Percentiles rank a stretch among this genome's conserved stretches.
These are phyloP conservation scores for Heterodera filipjevi DNA, from an alignment of 2,888 invertebrate genomes.

Conservation along the genomic window DNA sequence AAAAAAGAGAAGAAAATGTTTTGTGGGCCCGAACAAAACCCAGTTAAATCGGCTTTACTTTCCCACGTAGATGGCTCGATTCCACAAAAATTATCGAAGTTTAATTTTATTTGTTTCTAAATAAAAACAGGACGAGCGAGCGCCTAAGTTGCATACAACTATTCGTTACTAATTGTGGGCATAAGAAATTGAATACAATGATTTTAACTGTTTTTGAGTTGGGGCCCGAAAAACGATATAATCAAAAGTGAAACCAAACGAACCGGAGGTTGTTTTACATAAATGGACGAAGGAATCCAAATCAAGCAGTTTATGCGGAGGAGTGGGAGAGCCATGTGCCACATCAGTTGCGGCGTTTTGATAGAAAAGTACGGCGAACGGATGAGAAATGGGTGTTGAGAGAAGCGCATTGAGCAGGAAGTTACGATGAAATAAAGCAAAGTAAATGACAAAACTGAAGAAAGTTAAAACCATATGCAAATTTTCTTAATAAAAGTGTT, in stretches of 20 bases:
- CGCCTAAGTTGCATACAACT: too few species aligned
- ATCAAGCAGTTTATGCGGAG: conserved; percentile 40
- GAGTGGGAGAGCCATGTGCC: not conserved
- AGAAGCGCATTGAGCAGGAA: not conserved
- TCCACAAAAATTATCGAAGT: too few species aligned
- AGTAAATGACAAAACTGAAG: not conserved
- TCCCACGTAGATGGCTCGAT: too few species aligned
- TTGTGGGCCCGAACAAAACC: too few species aligned
- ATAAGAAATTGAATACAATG: too few species aligned
- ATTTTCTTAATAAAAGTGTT: not conserved
- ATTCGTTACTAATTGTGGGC: too few species aligned
- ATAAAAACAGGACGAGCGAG: too few species aligned
- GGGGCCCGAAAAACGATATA: too few species aligned
- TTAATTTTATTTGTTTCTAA: too few species aligned
- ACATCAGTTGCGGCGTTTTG: not conserved
- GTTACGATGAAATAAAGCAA: not conserved
- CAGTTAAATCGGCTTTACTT: too few species aligned
- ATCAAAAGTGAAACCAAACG: conserved; percentile 35
- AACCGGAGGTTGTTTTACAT: conserved; percentile 55
- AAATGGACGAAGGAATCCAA: conserved; percentile 53
- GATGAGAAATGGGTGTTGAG: not conserved
- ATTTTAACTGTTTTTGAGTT: too few species aligned
- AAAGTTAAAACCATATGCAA: not conserved
- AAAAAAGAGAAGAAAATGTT: too few species aligned
- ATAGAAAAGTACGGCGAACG: not conserved